phyloP scores from a whole-genome alignment of 2,113 vertebrate genomes.

The Hassar affinis region DNA sequence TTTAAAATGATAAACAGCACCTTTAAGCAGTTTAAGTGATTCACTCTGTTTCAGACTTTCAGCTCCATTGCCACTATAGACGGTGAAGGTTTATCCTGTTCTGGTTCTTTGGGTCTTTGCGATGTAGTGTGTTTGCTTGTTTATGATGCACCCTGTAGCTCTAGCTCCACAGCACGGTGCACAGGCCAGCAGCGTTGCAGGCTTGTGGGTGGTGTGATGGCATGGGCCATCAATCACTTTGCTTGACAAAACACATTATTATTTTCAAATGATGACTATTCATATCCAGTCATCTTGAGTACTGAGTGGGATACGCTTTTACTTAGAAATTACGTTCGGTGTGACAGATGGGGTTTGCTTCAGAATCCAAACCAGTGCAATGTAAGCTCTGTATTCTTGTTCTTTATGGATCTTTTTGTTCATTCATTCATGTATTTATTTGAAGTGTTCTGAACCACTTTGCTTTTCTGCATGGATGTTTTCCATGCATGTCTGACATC shows the following conservation, averaged over 20 bases:
- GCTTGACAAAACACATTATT: not conserved
- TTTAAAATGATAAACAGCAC: not conserved
- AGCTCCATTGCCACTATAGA: not conserved
- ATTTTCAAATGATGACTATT: not conserved
- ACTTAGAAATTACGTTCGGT: not conserved
- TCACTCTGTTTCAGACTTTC: not conserved
- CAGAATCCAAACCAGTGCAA: not conserved
- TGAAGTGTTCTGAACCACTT: not conserved
- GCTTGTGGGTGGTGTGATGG: constrained; percentile 5
- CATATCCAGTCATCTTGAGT: constrained; percentile 1
- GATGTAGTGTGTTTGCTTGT: not conserved
- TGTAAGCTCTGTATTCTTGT: not conserved
- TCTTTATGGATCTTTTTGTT: not conserved
- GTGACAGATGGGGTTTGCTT: constrained; percentile 5
- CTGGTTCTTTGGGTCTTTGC: not conserved
- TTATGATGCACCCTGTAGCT: constrained; percentile 8
- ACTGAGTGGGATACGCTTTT: not conserved
- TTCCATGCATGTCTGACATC: not conserved
- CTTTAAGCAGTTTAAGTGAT: not conserved
- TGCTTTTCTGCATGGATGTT: not conserved
- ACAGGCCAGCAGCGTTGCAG: not conserved
- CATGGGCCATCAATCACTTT: not conserved
- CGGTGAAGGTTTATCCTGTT: not conserved
- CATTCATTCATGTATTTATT: not conserved
- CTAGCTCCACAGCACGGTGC: not conserved